Percentiles rank a stretch among this genome's conserved stretches.
Conservation (phyloP, 35 echinoderm and acorn worm species). For the Chiridota heheva region DNA sequence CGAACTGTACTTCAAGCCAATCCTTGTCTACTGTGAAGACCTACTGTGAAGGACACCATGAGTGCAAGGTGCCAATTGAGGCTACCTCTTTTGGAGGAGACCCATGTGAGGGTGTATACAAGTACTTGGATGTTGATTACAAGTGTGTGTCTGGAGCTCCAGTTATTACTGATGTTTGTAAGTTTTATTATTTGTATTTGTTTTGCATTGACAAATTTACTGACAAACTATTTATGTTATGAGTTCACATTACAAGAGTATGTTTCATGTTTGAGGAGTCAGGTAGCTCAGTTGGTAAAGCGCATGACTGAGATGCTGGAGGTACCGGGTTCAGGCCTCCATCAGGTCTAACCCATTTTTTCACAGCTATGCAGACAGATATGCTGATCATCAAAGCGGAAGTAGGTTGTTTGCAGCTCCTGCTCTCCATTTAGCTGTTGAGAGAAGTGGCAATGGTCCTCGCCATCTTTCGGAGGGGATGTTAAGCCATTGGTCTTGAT, state of each 20-base stretch:
- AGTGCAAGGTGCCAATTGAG: constrained; percentile 72
- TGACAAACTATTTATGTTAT: background rate
- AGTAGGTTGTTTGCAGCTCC: no score
- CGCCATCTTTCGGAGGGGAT: no score
- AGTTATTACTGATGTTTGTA: constrained; percentile 72
- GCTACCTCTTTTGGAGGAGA: constrained; percentile 49
- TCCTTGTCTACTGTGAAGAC: constrained; percentile 47
- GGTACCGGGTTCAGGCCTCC: no score
- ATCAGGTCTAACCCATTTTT: no score
- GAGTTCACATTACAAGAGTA: background rate
- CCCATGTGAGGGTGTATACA: constrained; percentile 64
- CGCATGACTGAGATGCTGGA: no score
- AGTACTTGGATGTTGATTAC: constrained; percentile 88
- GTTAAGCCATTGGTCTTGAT: no score
- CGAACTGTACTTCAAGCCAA: constrained; percentile 63
- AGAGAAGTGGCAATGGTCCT: no score
- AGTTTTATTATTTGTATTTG: no score
- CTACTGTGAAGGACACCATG: constrained; percentile 73
- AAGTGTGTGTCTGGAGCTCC: constrained; percentile 62
- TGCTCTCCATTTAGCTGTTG: no score
- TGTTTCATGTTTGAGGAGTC: background rate
- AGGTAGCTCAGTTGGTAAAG: no score
- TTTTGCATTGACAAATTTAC: background rate
- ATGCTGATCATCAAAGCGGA: no score
- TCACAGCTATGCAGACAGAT: no score